These are phyloP conservation scores for Tuberolachnus salignus DNA, from an alignment of 2,888 invertebrate species.

Conservation along the genomic window DNA sequence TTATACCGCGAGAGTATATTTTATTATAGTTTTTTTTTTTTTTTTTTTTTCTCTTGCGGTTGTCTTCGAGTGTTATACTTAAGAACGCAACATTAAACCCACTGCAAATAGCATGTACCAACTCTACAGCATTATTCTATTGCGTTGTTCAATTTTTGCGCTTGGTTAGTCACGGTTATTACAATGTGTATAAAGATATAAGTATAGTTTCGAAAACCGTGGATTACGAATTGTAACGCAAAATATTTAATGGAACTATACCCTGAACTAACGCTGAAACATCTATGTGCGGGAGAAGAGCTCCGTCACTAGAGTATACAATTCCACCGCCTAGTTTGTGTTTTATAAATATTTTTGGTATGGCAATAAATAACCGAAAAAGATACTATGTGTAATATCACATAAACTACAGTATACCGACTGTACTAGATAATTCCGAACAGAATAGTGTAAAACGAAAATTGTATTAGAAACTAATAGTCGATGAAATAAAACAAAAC, in stretches of 20 bases:
- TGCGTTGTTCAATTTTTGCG: neutral
- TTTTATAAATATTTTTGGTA: too few species aligned
- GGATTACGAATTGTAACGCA: neutral
- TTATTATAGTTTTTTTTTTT: neutral
- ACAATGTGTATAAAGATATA: neutral
- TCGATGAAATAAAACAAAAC: too few species aligned
- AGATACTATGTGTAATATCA: too few species aligned
- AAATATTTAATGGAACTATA: neutral
- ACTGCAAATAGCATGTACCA: neutral
- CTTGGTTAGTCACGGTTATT: neutral
- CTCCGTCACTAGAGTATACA: too few species aligned
- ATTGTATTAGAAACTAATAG: too few species aligned
- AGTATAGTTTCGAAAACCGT: constrained; percentile 8
- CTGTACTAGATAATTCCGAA: too few species aligned
- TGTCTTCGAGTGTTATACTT: neutral
- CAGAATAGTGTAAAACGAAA: too few species aligned
- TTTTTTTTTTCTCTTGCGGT: too few species aligned
- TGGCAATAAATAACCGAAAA: too few species aligned
- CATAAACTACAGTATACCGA: too few species aligned
- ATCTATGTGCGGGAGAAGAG: too few species aligned
- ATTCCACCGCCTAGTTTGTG: too few species aligned
- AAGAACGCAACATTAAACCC: constrained; percentile 6
- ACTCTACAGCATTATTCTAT: neutral
- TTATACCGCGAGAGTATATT: neutral
- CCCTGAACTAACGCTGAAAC: neutral